Evolutionary conservation across 1,140 invertebrate genomes (phyloP).

Genomic region (Wiebesia pumilae): DNA sequence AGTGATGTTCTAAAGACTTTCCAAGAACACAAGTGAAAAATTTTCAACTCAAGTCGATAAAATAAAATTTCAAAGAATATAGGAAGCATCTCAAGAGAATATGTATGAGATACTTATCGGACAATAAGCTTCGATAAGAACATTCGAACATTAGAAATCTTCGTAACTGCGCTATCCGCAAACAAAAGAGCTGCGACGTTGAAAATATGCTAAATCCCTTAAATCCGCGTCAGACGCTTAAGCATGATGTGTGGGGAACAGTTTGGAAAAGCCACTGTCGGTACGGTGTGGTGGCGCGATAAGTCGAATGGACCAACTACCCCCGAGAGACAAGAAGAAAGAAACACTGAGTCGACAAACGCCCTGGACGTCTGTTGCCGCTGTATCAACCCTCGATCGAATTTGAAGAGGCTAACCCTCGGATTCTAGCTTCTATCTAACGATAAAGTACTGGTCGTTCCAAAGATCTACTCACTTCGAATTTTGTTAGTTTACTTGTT

Average conservation of each 20-base stretch:
- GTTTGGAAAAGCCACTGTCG: conserved; percentile 7
- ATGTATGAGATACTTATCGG: neutral
- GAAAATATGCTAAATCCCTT: conserved; percentile 44
- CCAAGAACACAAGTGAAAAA: too few species aligned
- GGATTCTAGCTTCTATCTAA: neutral
- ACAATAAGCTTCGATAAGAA: neutral
- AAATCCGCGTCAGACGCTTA: conserved; percentile 41
- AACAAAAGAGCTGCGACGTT: conserved; percentile 9
- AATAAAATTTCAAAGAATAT: neutral
- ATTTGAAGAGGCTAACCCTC: conserved; percentile 9
- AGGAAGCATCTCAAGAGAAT: neutral
- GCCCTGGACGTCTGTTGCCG: conserved; percentile 59
- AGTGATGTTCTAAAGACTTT: too few species aligned
- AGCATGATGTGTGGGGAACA: conserved; percentile 33
- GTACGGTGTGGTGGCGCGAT: conserved; percentile 41
- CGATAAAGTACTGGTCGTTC: neutral
- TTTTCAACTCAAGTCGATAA: neutral
- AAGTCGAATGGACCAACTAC: conserved; percentile 72
- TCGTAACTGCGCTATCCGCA: neutral
- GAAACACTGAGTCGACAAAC: conserved; percentile 47
- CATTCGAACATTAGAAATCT: neutral
- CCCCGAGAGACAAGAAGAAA: conserved; percentile 62
- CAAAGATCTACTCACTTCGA: neutral
- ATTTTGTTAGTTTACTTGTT: neutral
- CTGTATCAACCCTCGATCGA: conserved; percentile 63